Conservation (phyloP, 2,797 vertebrate species). For the Moxostoma hubbsi region DNA sequence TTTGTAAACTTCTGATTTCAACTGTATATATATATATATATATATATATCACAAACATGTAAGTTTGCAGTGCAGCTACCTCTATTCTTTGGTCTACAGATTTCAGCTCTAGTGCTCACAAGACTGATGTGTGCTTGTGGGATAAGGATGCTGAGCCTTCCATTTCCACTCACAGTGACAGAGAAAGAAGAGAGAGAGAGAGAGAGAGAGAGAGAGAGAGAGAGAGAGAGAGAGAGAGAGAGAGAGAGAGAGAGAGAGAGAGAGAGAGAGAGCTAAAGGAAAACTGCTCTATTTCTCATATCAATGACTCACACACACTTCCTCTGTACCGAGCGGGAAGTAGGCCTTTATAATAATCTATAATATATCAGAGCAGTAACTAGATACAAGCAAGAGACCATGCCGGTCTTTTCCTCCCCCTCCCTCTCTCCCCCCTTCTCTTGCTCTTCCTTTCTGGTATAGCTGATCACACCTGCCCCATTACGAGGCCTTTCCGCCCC, state of each 20-base stretch:
- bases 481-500: background rate
- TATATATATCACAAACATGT: no score
- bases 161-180: slow-evolving; percentile 21
- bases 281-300: slow-evolving; percentile 41
- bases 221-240: slow-evolving; percentile 17
- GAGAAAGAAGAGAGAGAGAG: slow-evolving; percentile 26
- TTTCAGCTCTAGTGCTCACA: slow-evolving; percentile 1
- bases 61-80: no score
- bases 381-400: slow-evolving; percentile 41
- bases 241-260: slow-evolving; percentile 21
- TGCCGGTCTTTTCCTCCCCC: slow-evolving; percentile 4
- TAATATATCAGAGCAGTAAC: slow-evolving; percentile 57
- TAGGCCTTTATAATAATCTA: slow-evolving; percentile 59
- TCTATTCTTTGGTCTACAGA: background rate
- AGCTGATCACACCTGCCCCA: slow-evolving; percentile 16
- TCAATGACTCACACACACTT: slow-evolving; percentile 49
- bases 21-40: no score
- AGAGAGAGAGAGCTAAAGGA: slow-evolving; percentile 19
- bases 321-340: slow-evolving; percentile 46
- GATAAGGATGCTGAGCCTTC: slow-evolving; percentile 35
- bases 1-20: no score
- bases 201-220: slow-evolving; percentile 9
- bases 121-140: slow-evolving; percentile 7
- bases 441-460: background rate
- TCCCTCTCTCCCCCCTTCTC: background rate